phyloP scores from a whole-genome alignment of 2,888 invertebrate genomes.

The Pseudococcus jackbeardsleyi region DNA sequence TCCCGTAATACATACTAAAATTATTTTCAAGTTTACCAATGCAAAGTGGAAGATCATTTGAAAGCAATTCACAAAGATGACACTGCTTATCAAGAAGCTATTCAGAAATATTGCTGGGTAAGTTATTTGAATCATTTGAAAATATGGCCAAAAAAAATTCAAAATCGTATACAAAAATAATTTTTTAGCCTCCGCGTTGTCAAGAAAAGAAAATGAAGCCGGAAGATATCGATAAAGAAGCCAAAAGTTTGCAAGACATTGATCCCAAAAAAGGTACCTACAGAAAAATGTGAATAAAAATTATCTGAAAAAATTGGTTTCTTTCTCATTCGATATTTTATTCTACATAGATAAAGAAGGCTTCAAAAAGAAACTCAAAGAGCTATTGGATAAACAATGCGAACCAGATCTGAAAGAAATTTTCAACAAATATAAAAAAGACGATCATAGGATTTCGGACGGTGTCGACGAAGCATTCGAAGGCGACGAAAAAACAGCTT shows the following conservation, averaged over 20 bases:
- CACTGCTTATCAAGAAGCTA: background rate
- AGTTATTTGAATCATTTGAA: background rate
- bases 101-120: background rate
- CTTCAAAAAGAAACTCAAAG: too few species aligned
- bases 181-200: background rate
- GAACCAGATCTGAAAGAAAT: too few species aligned
- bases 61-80: background rate
- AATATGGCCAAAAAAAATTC: background rate
- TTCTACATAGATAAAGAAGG: too few species aligned
- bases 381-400: too few species aligned
- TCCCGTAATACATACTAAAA: too few species aligned
- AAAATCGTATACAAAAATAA: background rate
- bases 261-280: constrained; percentile 6
- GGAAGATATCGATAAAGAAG: constrained; percentile 3
- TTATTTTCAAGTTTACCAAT: background rate
- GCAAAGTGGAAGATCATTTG: background rate
- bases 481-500: background rate
- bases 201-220: background rate
- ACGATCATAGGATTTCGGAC: background rate
- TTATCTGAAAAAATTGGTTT: background rate
- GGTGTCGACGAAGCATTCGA: background rate
- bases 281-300: background rate
- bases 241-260: background rate
- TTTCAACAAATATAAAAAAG: background rate
- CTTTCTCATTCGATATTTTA: background rate